phyloP scores from a whole-genome alignment of 2,113 vertebrate genomes.

The Ophiodon elongatus region DNA sequence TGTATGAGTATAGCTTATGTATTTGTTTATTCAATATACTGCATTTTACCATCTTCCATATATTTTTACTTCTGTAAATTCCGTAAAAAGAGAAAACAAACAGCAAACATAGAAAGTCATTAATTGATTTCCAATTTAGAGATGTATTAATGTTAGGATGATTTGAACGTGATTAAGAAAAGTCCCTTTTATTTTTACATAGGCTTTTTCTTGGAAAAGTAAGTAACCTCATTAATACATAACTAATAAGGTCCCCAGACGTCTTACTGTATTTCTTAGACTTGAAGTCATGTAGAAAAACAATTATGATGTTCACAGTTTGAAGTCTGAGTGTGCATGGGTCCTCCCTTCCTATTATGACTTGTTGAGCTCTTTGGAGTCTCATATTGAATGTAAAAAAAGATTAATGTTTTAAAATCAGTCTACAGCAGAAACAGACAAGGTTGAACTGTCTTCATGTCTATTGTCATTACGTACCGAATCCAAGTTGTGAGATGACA shows the following conservation, averaged over 20 bases:
- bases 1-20: not conserved
- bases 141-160: not conserved
- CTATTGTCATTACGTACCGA: slow-evolving; percentile 80
- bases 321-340: not conserved
- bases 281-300: not conserved
- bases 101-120: not conserved
- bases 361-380: not conserved
- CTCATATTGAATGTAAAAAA: not conserved
- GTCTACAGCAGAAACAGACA: not conserved
- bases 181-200: not conserved
- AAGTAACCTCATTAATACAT: too few relatives aligned
- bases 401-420: not conserved
- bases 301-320: not conserved
- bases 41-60: not conserved
- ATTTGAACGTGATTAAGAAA: not conserved
- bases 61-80: not conserved
- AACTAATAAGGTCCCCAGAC: too few relatives aligned
- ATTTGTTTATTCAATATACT: not conserved
- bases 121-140: not conserved
- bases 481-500: slow-evolving; percentile 92
- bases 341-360: not conserved
- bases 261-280: not conserved
- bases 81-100: not conserved
- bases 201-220: too few relatives aligned
- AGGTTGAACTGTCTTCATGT: not conserved